Conservation (phyloP, 2,888 invertebrate species). For the Opisthograptis luteolata region DNA sequence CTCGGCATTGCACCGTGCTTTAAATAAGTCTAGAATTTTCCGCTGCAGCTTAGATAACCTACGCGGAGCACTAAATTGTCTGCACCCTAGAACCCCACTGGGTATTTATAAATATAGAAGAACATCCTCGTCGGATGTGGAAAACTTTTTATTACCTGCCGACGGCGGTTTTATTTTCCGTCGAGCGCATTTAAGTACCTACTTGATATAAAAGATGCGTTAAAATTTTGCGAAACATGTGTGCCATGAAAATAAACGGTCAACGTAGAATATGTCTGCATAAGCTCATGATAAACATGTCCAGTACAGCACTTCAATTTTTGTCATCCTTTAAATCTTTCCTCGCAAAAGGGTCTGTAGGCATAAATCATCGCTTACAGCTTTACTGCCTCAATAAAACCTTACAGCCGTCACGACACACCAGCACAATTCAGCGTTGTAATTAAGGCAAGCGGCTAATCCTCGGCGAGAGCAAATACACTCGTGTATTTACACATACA, state of each 20-base stretch:
- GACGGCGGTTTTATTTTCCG: background rate
- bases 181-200: background rate
- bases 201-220: no score
- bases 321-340: slow-evolving; percentile 3
- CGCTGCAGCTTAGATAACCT: slow-evolving; percentile 37
- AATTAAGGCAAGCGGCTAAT: slow-evolving; percentile 25
- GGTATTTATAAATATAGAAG: slow-evolving; percentile 47
- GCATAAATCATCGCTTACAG: slow-evolving; percentile 17
- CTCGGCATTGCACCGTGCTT: slow-evolving; percentile 10
- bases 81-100: slow-evolving; percentile 28
- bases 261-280: no score
- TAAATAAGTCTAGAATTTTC: slow-evolving; percentile 28
- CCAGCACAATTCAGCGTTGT: slow-evolving; percentile 14
- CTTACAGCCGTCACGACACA: slow-evolving; percentile 19
- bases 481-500: background rate
- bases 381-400: slow-evolving; percentile 20
- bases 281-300: no score
- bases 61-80: slow-evolving; percentile 41
- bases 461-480: background rate
- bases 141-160: background rate
- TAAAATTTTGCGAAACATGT: no score
- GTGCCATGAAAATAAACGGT: no score
- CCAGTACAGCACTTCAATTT: background rate
- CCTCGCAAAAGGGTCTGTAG: background rate
- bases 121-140: background rate